phyloP scores from a whole-genome alignment of 2,797 vertebrate species.

The Pangasius larnaudii region DNA sequence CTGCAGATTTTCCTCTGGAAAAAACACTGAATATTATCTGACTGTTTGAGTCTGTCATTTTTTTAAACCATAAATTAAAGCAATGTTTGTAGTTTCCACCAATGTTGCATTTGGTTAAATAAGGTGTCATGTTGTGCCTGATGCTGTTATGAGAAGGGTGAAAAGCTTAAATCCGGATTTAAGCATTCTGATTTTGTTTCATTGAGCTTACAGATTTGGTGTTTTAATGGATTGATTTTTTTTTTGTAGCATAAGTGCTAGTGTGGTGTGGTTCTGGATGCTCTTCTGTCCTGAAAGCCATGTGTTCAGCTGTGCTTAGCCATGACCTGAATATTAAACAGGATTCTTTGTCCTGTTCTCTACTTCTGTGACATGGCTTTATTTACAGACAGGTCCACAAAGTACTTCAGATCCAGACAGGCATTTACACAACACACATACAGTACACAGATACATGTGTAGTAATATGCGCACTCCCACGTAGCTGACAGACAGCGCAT shows the following conservation, averaged over 20 bases:
- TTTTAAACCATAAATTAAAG: background rate
- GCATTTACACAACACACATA: too few species aligned
- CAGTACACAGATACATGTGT: too few species aligned
- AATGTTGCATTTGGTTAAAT: background rate
- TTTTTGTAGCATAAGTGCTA: background rate
- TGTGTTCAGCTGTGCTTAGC: background rate
- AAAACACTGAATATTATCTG: background rate
- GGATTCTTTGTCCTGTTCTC: background rate
- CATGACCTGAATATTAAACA: slow-evolving; percentile 2
- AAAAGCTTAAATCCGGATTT: background rate
- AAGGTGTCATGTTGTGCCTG: background rate
- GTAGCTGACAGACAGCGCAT: too few species aligned
- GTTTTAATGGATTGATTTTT: background rate
- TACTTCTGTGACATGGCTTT: background rate
- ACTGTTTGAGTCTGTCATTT: background rate
- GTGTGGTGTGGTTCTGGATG: background rate
- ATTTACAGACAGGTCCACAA: background rate
- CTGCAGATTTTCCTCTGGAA: background rate
- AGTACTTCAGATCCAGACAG: too few species aligned
- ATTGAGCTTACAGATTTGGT: background rate
- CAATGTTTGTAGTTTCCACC: background rate
- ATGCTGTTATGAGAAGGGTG: background rate
- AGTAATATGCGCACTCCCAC: too few species aligned
- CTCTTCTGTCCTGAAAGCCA: background rate
- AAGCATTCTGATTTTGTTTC: background rate